Percentiles rank a stretch among this genome's conserved stretches.
Evolutionary conservation across 2,797 vertebrate species (phyloP).

Genomic region (Neoniphon sammara): DNA sequence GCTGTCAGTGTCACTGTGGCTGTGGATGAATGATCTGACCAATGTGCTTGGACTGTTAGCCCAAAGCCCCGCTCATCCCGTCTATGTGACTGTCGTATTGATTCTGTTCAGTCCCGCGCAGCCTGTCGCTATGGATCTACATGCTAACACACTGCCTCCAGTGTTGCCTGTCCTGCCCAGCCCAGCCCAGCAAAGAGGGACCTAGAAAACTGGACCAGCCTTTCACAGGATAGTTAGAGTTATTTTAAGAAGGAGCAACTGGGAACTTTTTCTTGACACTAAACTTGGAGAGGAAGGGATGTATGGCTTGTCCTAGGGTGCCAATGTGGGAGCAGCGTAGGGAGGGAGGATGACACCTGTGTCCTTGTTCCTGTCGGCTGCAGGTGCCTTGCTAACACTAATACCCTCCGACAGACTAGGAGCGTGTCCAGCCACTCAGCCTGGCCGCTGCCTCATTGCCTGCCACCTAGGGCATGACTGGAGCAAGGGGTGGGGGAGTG

Average conservation of each 20-base stretch:
- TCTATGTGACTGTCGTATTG: constrained; percentile 98
- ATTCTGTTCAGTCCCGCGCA: constrained; percentile 91
- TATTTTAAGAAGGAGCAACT: constrained; percentile 75
- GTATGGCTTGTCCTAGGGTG: constrained; percentile 53
- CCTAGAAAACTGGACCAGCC: constrained; percentile 50
- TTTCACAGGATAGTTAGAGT: constrained; percentile 52
- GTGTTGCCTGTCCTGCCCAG: constrained; percentile 73
- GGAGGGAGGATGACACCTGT: constrained; percentile 87
- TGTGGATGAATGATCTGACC: constrained; percentile 95
- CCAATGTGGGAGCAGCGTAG: constrained; percentile 61
- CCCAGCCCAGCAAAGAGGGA: constrained; percentile 46
- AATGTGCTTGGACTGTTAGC: constrained; percentile 98
- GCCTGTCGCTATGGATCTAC: constrained; percentile 97
- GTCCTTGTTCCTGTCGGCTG: constrained; percentile 86
- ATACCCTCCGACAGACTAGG: constrained; percentile 88
- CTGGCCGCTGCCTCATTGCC: constrained; percentile 79
- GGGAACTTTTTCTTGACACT: constrained; percentile 37
- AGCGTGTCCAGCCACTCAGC: constrained; percentile 86
- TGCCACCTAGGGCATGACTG: constrained; percentile 84
- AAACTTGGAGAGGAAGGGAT: constrained; percentile 38
- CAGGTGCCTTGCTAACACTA: constrained; percentile 88
- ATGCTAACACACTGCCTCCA: constrained; percentile 89
- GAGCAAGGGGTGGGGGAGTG: constrained; percentile 77
- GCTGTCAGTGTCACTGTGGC: constrained; percentile 92
- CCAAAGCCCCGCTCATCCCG: constrained; percentile 91